phyloP scores from a whole-genome alignment of 2,113 vertebrate genomes.

The Corynorhinus townsendii region DNA sequence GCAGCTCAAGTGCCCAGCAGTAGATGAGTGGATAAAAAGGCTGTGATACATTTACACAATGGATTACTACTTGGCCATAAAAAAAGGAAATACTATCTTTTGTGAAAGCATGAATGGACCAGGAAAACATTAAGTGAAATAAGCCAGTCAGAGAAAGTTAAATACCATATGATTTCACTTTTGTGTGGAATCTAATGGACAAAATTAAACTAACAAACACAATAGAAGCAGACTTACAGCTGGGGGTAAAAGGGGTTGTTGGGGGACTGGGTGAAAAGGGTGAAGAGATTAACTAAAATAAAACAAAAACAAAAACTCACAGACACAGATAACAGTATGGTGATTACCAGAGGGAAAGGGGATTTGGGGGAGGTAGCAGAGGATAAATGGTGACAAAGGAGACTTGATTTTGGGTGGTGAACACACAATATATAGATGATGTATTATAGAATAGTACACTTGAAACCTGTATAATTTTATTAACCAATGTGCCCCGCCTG shows the following conservation, averaged over 20 bases:
- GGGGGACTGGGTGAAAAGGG: background rate
- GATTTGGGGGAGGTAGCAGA: background rate
- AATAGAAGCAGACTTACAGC: background rate
- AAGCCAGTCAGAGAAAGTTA: background rate
- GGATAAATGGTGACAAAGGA: background rate
- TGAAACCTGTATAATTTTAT: background rate
- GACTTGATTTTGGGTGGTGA: background rate
- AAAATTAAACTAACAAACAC: background rate
- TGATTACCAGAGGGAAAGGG: background rate
- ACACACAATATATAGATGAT: background rate
- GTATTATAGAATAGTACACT: background rate
- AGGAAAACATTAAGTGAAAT: background rate
- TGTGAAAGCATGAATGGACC: background rate
- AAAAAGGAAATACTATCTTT: background rate
- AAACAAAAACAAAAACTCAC: background rate
- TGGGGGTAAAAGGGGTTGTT: background rate
- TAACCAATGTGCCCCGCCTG: background rate
- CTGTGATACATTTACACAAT: background rate
- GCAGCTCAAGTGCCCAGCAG: background rate
- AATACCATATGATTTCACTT: background rate
- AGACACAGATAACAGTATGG: background rate
- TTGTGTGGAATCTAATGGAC: background rate
- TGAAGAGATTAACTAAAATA: background rate
- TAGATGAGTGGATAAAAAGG: background rate
- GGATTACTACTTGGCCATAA: background rate